Evolutionary conservation across 2,113 vertebrate genomes (phyloP).

Genomic region (Myrmecophaga tridactyla): DNA sequence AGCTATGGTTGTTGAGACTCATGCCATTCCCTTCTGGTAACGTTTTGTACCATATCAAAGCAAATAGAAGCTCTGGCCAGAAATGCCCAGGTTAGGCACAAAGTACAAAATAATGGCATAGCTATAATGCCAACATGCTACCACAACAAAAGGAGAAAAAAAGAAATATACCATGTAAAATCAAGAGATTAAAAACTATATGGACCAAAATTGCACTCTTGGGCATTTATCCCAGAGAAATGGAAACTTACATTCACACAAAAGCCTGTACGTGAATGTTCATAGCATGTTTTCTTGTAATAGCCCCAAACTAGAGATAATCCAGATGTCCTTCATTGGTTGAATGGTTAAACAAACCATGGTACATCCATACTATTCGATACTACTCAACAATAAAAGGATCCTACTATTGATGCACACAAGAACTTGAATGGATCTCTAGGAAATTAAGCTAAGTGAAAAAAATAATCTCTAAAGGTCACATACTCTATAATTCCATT

Average conservation of each 20-base stretch:
- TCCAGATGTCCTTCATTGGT: not conserved
- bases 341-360: not conserved
- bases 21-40: not conserved
- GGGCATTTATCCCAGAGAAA: slow-evolving; percentile 51
- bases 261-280: not conserved
- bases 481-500: not conserved
- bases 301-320: slow-evolving; percentile 22
- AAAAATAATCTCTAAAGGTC: not conserved
- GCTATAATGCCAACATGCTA: not conserved
- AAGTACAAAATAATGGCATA: not conserved
- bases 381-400: slow-evolving; percentile 28
- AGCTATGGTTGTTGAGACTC: not conserved
- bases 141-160: not conserved
- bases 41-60: not conserved
- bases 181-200: slow-evolving; percentile 50
- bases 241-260: slow-evolving; percentile 36
- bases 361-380: not conserved
- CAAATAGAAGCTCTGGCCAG: not conserved
- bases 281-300: not conserved
- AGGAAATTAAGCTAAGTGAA: not conserved
- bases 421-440: not conserved
- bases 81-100: not conserved
- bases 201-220: not conserved
- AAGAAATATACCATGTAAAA: slow-evolving; percentile 22
- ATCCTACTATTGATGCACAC: not conserved